These are phyloP conservation scores for Scaptomyza flava DNA, from an alignment of 2,888 invertebrate species.

Conservation along the genomic window DNA sequence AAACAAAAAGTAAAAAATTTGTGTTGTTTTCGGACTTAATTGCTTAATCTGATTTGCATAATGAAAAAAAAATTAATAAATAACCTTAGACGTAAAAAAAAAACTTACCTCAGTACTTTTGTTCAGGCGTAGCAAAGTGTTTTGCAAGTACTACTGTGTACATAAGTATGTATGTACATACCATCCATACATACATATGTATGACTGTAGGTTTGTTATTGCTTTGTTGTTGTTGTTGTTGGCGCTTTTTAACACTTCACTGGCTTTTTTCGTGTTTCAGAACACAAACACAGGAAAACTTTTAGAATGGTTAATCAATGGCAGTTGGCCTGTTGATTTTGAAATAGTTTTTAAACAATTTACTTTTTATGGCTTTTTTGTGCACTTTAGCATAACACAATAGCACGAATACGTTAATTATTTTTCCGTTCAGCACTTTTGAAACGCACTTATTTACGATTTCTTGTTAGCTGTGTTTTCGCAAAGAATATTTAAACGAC, in stretches of 20 bases:
- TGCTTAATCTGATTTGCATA: slow-evolving; percentile 77
- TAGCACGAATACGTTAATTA: slow-evolving; percentile 15
- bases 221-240: slow-evolving; percentile 25
- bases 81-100: slow-evolving; percentile 23
- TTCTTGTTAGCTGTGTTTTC: slow-evolving; percentile 15
- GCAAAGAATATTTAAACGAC: slow-evolving; percentile 26
- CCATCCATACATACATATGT: slow-evolving; percentile 20
- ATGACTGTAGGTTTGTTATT: slow-evolving; percentile 20
- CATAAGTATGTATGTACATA: slow-evolving; percentile 20
- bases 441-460: slow-evolving; percentile 41
- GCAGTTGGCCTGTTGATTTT: slow-evolving; percentile 43
- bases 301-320: slow-evolving; percentile 46
- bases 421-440: slow-evolving; percentile 4
- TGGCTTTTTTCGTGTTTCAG: slow-evolving; percentile 58
- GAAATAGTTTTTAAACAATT: slow-evolving; percentile 27
- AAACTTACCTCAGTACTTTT: slow-evolving; percentile 74
- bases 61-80: slow-evolving; percentile 30
- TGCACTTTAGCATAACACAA: slow-evolving; percentile 10
- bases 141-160: slow-evolving; percentile 58
- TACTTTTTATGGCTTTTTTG: slow-evolving; percentile 15
- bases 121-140: slow-evolving; percentile 65
- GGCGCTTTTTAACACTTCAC: slow-evolving; percentile 62
- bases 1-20: neutral
- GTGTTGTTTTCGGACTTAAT: slow-evolving; percentile 52
- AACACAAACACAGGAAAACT: slow-evolving; percentile 46